Base-by-base conservation (phyloP, 2,888 invertebrate species). In the Drosophila helvetica region DNA sequence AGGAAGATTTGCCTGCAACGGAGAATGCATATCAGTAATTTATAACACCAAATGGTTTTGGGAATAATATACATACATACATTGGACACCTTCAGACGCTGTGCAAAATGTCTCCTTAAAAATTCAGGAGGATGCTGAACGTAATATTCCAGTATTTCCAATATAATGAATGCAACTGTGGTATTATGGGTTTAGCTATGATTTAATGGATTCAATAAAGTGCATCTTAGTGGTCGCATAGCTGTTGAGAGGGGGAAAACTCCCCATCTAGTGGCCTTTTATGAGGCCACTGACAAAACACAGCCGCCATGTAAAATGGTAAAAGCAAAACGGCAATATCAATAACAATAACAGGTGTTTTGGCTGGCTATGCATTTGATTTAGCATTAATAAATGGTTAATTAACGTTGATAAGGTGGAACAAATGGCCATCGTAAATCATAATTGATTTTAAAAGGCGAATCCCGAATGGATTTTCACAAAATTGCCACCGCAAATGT, bases 381-480 rank as follows among this genome's bases (percentile, higher is more conserved):
- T 65, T 50, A 51, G 70, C 77, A 55, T 79, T 82, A 73, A 62
- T 25, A 85, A 67, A 85, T 77, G 68, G 60, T 63, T 79, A 82
- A 82, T 86, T 67, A 61, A 59, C 45, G 45, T 15, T 45, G 53
- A 60, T 60, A 52, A 66, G 61, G 50, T 61, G 38, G 59, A 56
- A 67, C 50, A 51, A 55, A 60, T 48, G 46, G n/a, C 19, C 47
- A 56, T 54, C 51, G 75, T 75, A 67, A 80, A 68, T 84, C 75
- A 70, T 22, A 66, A 59, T 70, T 22, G 53, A 58, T 56, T 73
- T 71, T 33, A 56, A 71, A 73, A 63, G 70, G 73, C 52, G 56
- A 63, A 43, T 38, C 42, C 6, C 27, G 27, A 57, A 57, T 73
- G 57, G 38, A 42, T 71, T 71, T 71, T 71, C 57, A 46, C 62